These are phyloP conservation scores for Setipinna tenuifilis DNA, from an alignment of 2,797 vertebrate genomes.

Conservation along the genomic window DNA sequence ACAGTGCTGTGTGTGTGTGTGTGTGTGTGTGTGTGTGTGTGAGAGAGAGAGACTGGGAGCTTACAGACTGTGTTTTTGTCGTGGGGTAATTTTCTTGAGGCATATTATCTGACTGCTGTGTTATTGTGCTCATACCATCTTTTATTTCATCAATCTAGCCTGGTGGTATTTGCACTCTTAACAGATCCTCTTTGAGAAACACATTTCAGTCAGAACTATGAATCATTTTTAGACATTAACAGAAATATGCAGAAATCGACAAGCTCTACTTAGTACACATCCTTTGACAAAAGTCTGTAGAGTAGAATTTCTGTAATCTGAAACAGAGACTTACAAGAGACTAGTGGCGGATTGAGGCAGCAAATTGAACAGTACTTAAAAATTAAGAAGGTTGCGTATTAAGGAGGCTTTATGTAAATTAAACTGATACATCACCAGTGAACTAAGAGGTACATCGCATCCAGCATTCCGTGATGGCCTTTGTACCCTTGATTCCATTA, in stretches of 20 bases:
- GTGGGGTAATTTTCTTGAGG: constrained; percentile 19
- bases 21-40: constrained; percentile 46
- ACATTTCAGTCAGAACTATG: background rate
- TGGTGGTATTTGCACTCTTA: background rate
- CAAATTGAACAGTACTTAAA: too few relatives aligned
- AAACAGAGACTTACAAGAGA: too few relatives aligned
- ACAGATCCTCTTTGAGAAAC: background rate
- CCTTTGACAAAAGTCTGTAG: background rate
- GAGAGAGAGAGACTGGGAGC: constrained; percentile 7
- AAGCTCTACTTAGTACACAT: background rate
- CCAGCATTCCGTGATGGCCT: too few relatives aligned
- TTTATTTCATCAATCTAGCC: background rate
- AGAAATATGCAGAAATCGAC: background rate
- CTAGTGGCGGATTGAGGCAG: too few relatives aligned
- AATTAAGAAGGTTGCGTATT: too few relatives aligned
- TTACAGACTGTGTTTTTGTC: constrained; percentile 6
- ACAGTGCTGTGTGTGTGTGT: constrained; percentile 36
- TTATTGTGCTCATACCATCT: constrained; percentile 1
- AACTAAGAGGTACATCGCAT: too few relatives aligned
- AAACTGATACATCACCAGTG: background rate
- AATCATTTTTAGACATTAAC: background rate
- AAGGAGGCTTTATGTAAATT: too few relatives aligned
- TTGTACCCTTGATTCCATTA: background rate
- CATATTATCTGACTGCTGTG: constrained; percentile 26
- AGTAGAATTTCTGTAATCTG: too few relatives aligned